Base-by-base conservation (phyloP, 2,888 invertebrate species). In the Coecobrya sp. region DNA sequence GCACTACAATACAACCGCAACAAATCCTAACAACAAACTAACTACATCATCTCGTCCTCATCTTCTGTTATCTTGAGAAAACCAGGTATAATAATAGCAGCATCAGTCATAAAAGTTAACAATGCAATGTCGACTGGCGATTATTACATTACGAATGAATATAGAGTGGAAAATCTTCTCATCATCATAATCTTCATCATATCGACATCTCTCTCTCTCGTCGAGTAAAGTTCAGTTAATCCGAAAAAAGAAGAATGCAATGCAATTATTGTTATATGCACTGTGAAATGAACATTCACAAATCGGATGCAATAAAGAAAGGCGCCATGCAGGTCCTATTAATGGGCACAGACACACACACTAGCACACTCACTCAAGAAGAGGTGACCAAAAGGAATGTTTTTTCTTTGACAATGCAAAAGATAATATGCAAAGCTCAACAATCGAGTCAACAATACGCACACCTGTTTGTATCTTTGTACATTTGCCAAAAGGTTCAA, bases 401-500 rank as follows among this genome's bases (percentile, higher is more conserved):
- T 87, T 79, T 55, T 52, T n/a, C n/a, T 79, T 79, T 79, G 52
- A 73, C 30, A 73, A 55, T 73, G 87, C 22, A 25, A n/a, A n/a
- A n/a, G n/a, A n/a, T n/a, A n/a, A n/a, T n/a, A n/a, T n/a, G 70
- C 13, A 59, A 49, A 84, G 49, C 16, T 76, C 73, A 45, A 22
- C 76, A 68, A n/a, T n/a, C n/a, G n/a, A 42, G 42, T 42, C 7
- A 42, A 42, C 42, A 73, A 73, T 73, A 16, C 19, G 42, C 27
- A 79, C 79, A 79, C 79, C 79, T 79, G 49, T 49, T 79, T 79
- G 16, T 22, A 70, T 2, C 27, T n/a, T 65, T 88, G 89, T 65
- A 81, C 81, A 16, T 22, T 65, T 89, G 89, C 89, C 82, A 89
- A 89, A 89, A 89, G 88, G 88, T 88, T 88, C 88, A 88, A 86